Evolutionary conservation across 2,888 invertebrate genomes (phyloP).

Genomic region (Sphecodes monilicornis): DNA sequence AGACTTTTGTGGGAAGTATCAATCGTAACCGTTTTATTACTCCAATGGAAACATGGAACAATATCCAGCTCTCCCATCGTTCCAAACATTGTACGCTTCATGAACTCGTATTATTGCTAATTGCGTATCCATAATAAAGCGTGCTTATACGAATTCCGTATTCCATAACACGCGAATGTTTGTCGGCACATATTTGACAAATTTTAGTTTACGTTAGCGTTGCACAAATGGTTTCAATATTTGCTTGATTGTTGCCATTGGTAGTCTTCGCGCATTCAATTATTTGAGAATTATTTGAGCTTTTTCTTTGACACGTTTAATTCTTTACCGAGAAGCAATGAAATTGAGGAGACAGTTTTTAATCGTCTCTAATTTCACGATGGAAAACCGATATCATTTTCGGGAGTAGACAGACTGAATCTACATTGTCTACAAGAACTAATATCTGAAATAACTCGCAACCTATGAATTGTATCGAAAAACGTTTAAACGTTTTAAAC

Average conservation of each 20-base stretch:
- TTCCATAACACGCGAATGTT: conserved; percentile 5
- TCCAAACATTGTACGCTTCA: conserved; percentile 8
- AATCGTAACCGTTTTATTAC: conserved; percentile 29
- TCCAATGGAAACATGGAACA: conserved; percentile 4
- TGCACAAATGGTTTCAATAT: not conserved
- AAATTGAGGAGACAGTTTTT: not conserved
- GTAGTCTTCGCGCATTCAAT: not conserved
- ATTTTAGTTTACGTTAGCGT: not conserved
- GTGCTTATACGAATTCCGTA: conserved; percentile 3
- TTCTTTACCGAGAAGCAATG: not conserved
- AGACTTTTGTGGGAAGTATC: conserved; percentile 11
- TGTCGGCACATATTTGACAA: conserved; percentile 29
- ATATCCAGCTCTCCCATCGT: not conserved
- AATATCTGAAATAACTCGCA: not conserved
- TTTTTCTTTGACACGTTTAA: not conserved
- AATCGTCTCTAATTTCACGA: not conserved
- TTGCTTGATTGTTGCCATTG: not conserved
- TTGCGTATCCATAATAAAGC: conserved; percentile 42
- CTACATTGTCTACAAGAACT: no score
- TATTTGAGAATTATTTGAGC: not conserved
- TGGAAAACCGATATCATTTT: no score
- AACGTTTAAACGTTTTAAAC: no score
- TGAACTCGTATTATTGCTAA: conserved; percentile 34
- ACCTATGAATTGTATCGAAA: no score
- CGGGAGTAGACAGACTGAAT: no score